Evolutionary conservation across 1,140 invertebrate species (phyloP).

Genomic region (Bombyx mandarina): DNA sequence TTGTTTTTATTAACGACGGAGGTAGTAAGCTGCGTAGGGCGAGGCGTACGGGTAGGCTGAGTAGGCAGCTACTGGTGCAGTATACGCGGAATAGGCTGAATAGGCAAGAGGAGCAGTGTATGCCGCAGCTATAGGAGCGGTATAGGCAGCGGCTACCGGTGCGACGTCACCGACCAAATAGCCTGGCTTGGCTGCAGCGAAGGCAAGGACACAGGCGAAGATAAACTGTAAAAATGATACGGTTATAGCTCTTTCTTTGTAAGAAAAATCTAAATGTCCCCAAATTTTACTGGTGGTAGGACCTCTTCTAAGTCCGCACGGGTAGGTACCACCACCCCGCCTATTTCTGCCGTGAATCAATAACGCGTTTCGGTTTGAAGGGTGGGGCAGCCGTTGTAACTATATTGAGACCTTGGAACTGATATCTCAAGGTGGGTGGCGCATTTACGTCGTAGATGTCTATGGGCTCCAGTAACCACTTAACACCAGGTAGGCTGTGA

Average conservation of each 20-base stretch:
- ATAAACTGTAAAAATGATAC: constrained; percentile 59
- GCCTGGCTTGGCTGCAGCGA: constrained; percentile 59
- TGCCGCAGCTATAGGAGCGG: constrained; percentile 36
- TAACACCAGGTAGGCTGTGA: too few relatives aligned
- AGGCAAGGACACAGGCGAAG: constrained; percentile 55
- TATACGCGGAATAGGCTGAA: constrained; percentile 51
- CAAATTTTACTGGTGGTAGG: not conserved
- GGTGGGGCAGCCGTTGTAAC: too few relatives aligned
- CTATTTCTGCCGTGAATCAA: too few relatives aligned
- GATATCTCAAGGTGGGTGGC: too few relatives aligned
- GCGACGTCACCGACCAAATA: constrained; percentile 21
- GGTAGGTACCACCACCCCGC: too few relatives aligned
- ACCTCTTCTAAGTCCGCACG: too few relatives aligned
- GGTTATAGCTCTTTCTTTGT: not conserved
- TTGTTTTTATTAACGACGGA: constrained; percentile 10
- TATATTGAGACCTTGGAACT: too few relatives aligned
- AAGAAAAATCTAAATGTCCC: not conserved
- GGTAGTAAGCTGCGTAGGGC: constrained; percentile 36
- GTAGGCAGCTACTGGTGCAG: constrained; percentile 44
- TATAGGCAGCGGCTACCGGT: constrained; percentile 39
- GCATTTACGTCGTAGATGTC: too few relatives aligned
- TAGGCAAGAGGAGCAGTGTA: constrained; percentile 48
- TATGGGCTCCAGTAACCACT: too few relatives aligned
- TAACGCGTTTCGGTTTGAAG: too few relatives aligned
- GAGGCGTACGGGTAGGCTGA: constrained; percentile 45